Base-by-base conservation (phyloP, 2,797 vertebrate genomes). In the Enteromius argenteus region DNA sequence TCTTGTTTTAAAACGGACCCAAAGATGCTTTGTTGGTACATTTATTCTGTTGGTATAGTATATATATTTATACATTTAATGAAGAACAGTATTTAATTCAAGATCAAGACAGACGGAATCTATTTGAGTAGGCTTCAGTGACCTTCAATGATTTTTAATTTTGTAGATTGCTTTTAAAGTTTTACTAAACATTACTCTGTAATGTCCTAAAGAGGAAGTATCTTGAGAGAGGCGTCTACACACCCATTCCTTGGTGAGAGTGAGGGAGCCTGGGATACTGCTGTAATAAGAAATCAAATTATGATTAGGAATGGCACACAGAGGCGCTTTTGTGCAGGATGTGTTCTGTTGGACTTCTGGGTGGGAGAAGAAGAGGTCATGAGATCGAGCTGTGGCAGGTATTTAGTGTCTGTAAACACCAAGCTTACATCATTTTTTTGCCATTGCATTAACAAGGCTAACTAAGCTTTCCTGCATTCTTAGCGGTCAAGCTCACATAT, bases 221-320 rank as follows among this genome's bases (percentile, higher is more conserved):
- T 53, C 19, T 37, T 53, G 1, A 7, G 46, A 74, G 30, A 35
- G 13, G n/a, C 39, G 74, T 60, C 58, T 77, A 60, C 4, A 5
- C 19, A 14, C 17, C 3, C 23, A 64, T 64, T 78, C 75, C 11
- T 46, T 46, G 5, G 14, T 17, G 71, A 51, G 9, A 30, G 51
- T 23, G 49, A 56, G 15, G 23, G 5, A 78, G 9, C 23, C 37
- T 62, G 56, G 39, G n/a, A 77, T 6, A 44, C 17, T 6, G 21
- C 35, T 39, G 32, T 74, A 39, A 46, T 64, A 62, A 21, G 39
- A 10, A 64, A 78, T 62, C 9, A 64, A 64, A 78, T 46, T 78
- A 78, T 78, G 75, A 78, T 78, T 32, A 64, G 23, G 56, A 64
- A 78, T 19, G 9, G 23, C 56, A 32, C 53, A 76, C 75, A 64